phyloP scores from a whole-genome alignment of 2,113 vertebrate genomes.

The Stegostoma tigrinum region DNA sequence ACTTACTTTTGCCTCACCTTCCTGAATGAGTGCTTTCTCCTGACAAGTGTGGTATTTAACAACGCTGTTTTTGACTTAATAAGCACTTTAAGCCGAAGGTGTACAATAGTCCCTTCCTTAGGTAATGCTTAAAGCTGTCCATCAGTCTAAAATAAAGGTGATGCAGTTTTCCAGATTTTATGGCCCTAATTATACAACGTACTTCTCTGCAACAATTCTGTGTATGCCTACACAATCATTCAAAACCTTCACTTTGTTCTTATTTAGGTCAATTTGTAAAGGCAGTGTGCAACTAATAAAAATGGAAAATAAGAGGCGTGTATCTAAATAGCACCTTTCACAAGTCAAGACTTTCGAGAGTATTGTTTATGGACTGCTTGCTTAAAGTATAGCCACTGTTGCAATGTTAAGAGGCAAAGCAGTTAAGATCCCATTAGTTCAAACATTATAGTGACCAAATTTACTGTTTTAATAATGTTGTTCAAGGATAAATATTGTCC shows the following conservation, averaged over 20 bases:
- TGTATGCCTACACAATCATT: too few species aligned
- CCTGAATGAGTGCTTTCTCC: not conserved
- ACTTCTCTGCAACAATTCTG: too few species aligned
- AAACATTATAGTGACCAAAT: not conserved
- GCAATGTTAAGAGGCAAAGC: too few species aligned
- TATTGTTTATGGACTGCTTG: not conserved
- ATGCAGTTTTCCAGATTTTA: not conserved
- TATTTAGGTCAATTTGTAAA: not conserved
- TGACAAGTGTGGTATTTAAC: not conserved
- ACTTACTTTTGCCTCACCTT: not conserved
- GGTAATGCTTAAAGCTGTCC: not conserved
- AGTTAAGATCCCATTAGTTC: not conserved
- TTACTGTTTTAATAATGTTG: too few species aligned
- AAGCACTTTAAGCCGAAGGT: not conserved
- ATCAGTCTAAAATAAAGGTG: not conserved
- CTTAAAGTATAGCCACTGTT: not conserved
- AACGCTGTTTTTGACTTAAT: not conserved
- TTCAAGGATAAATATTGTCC: too few species aligned
- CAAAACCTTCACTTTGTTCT: too few species aligned
- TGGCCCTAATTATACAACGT: not conserved
- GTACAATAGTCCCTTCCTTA: not conserved
- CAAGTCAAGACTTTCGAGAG: too few species aligned
- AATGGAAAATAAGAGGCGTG: not conserved
- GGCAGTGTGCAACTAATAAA: not conserved
- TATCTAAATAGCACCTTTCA: not conserved